Evolutionary conservation across 2,888 invertebrate species (phyloP).

Genomic region (Phorcus lineatus): DNA sequence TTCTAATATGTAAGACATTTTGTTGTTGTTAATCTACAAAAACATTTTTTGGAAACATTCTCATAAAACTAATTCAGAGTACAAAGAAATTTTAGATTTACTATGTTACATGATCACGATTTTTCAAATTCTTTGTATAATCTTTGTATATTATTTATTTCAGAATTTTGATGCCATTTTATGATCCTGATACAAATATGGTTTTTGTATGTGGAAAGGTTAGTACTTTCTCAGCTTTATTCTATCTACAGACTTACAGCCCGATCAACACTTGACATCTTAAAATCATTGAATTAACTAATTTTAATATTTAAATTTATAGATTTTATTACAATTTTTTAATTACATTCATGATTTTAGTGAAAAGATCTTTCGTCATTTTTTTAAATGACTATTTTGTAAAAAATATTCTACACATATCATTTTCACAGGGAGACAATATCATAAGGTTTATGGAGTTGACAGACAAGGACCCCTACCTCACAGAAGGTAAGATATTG

Average conservation of each 20-base stretch:
- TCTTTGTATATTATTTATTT: slow-evolving; percentile 41
- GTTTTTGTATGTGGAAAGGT: slow-evolving; percentile 94
- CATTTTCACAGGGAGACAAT: slow-evolving; percentile 80
- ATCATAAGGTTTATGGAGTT: slow-evolving; percentile 93
- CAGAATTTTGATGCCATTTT: slow-evolving; percentile 91
- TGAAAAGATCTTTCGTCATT: background rate
- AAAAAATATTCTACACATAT: background rate
- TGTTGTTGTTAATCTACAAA: too few relatives aligned
- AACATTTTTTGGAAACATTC: too few relatives aligned
- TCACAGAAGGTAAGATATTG: slow-evolving; percentile 84
- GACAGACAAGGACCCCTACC: slow-evolving; percentile 89
- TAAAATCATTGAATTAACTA: too few relatives aligned
- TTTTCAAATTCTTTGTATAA: background rate
- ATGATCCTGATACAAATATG: slow-evolving; percentile 95
- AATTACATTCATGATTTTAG: background rate
- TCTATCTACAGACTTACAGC: background rate
- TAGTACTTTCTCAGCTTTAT: slow-evolving; percentile 27
- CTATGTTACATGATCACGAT: too few relatives aligned
- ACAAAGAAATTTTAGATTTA: too few relatives aligned
- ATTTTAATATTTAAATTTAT: too few relatives aligned
- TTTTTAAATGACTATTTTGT: background rate
- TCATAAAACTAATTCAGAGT: too few relatives aligned
- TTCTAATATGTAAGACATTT: too few relatives aligned
- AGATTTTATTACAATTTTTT: background rate
- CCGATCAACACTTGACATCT: too few relatives aligned